A percentile compares a stretch with the other conserved stretches of the same genome.
phyloP scores from a whole-genome alignment of 2,888 invertebrate genomes.

The Cerastoderma edule region DNA sequence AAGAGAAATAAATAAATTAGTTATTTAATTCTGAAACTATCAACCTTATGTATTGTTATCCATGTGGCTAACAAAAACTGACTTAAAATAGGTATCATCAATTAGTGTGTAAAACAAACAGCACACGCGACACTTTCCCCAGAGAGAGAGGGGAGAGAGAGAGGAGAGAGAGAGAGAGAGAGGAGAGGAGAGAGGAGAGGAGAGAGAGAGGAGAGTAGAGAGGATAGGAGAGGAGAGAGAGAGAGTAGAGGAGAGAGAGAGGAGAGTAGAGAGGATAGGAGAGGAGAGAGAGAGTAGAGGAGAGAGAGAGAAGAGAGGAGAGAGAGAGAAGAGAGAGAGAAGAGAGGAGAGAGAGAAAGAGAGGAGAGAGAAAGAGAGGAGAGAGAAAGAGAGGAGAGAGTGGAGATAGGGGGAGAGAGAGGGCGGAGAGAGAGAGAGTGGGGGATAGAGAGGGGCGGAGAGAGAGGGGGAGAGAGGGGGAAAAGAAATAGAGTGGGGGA shows the following conservation, averaged over 20 bases:
- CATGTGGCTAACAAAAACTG: no score
- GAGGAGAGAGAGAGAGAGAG: not conserved
- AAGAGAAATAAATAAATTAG: no score
- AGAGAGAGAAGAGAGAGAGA: conserved; percentile 4
- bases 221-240: not conserved
- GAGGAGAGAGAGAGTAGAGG: no score
- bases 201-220: not conserved
- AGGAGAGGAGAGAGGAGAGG: not conserved
- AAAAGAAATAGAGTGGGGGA: no score
- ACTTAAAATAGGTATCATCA: no score
- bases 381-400: not conserved
- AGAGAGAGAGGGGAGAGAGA: not conserved
- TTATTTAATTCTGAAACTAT: no score
- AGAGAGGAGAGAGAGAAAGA: not conserved
- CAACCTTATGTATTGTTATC: no score
- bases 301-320: not conserved
- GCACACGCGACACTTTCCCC: no score
- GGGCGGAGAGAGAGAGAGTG: no score
- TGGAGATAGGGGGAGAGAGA: not conserved
- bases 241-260: no score
- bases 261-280: not conserved
- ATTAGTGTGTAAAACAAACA: no score
- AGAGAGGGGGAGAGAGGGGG: conserved; percentile 6
- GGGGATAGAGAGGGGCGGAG: not conserved
- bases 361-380: not conserved